Evolutionary conservation across 2,888 invertebrate genomes (phyloP).

Genomic region (Pristionchus entomophagus): DNA sequence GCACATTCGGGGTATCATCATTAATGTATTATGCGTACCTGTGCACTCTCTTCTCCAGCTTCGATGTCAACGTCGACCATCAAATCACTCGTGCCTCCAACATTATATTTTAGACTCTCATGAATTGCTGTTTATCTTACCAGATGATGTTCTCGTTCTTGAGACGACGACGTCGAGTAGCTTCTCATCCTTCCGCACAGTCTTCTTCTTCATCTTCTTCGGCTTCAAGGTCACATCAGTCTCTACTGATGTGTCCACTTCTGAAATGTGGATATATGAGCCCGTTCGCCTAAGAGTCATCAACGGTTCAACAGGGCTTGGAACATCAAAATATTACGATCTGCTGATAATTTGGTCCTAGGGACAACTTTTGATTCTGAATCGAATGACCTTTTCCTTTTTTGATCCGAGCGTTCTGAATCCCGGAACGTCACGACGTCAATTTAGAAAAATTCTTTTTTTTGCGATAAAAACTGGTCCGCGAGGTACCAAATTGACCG

Average conservation of each 20-base stretch:
- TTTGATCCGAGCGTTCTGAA: no score
- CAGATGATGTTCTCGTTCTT: slow-evolving; percentile 37
- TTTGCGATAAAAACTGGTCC: no score
- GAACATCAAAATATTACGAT: no score
- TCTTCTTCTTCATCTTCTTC: slow-evolving; percentile 58
- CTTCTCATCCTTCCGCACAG: slow-evolving; percentile 50
- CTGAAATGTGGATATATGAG: not conserved
- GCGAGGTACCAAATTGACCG: no score
- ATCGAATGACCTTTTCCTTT: no score
- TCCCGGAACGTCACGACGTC: no score
- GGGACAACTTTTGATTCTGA: no score
- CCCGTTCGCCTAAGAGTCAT: not conserved
- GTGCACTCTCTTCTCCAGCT: slow-evolving; percentile 64
- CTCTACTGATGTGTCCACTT: not conserved
- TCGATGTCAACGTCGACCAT: slow-evolving; percentile 64
- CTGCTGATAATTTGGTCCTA: no score
- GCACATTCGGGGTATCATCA: not conserved
- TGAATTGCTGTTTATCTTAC: no score
- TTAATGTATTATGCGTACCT: slow-evolving; percentile 8
- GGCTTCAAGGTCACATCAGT: slow-evolving; percentile 51
- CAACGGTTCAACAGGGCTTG: no score
- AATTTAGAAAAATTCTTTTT: no score
- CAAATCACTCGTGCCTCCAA: slow-evolving; percentile 57
- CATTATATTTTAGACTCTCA: not conserved
- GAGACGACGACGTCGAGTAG: slow-evolving; percentile 47